Percentiles rank a stretch among this genome's conserved stretches.
Evolutionary conservation across 2,888 invertebrate genomes (phyloP).

Genomic region (Ectropis crepuscularia): DNA sequence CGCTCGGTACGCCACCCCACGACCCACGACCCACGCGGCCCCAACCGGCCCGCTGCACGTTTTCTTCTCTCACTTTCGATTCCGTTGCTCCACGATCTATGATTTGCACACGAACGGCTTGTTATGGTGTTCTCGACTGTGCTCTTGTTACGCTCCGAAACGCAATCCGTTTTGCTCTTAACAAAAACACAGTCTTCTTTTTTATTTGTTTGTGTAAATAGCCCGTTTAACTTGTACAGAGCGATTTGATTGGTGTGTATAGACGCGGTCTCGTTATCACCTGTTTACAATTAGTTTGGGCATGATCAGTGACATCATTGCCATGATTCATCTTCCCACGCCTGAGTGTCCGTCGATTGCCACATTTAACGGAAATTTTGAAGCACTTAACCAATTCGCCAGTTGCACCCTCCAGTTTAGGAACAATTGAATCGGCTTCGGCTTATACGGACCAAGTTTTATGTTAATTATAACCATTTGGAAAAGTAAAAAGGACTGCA

Average conservation of each 20-base stretch:
- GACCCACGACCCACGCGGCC: constrained; percentile 26
- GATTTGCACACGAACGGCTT: constrained; percentile 79
- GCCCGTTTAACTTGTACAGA: constrained; percentile 44
- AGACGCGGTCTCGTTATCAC: constrained; percentile 37
- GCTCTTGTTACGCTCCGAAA: constrained; percentile 61
- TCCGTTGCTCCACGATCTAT: constrained; percentile 75
- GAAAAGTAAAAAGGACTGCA: constrained; percentile 14
- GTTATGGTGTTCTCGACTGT: constrained; percentile 66
- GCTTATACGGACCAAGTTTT: constrained; percentile 41
- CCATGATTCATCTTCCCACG: constrained; percentile 61
- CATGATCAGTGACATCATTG: constrained; percentile 57
- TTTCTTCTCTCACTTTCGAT: constrained; percentile 60
- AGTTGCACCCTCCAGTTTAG: constrained; percentile 48
- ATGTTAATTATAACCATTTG: constrained; percentile 39
- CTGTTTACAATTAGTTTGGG: constrained; percentile 53
- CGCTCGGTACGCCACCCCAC: constrained; percentile 75
- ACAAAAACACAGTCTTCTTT: constrained; percentile 62
- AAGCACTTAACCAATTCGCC: constrained; percentile 46
- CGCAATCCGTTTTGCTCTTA: constrained; percentile 54
- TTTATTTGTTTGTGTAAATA: constrained; percentile 56
- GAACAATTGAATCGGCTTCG: constrained; percentile 46
- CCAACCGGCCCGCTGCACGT: constrained; percentile 43
- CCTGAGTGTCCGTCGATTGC: constrained; percentile 36
- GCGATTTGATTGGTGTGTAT: constrained; percentile 41
- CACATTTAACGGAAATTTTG: constrained; percentile 49